A percentile compares a stretch with the other conserved stretches of the same genome.
Conservation (phyloP, 2,113 vertebrate species). For the Notarius quadriscutis region DNA sequence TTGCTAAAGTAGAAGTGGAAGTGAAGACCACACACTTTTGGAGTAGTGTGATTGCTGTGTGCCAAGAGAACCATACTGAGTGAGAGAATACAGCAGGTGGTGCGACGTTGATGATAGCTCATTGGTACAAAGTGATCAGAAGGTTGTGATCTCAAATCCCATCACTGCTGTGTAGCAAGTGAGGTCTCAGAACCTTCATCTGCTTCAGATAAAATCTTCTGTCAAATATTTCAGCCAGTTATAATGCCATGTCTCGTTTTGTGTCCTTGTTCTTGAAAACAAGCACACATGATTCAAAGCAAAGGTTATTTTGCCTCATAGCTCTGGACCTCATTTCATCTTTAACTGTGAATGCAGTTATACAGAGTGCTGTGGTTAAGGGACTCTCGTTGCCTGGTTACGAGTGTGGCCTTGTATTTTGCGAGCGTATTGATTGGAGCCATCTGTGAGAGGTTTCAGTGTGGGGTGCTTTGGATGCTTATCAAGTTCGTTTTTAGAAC, state of each 20-base stretch:
- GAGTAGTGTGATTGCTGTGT: neutral
- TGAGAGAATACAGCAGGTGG: neutral
- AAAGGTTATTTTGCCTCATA: neutral
- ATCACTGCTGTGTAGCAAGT: no score
- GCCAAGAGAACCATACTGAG: neutral
- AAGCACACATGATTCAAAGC: slow-evolving; percentile 2
- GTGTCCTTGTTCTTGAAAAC: slow-evolving; percentile 2
- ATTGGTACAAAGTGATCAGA: neutral
- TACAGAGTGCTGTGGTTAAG: slow-evolving; percentile 27
- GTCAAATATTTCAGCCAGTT: neutral
- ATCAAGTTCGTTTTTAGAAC: slow-evolving; percentile 23
- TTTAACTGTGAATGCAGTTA: slow-evolving; percentile 28
- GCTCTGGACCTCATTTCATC: slow-evolving; percentile 22
- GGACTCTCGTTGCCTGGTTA: slow-evolving; percentile 37
- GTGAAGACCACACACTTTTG: no score
- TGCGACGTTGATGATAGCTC: neutral
- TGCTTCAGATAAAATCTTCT: neutral
- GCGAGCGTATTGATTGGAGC: slow-evolving; percentile 25
- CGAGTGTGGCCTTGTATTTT: slow-evolving; percentile 7
- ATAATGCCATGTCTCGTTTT: neutral
- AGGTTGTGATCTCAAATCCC: neutral
- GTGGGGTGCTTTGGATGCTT: slow-evolving; percentile 16
- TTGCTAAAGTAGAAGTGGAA: neutral
- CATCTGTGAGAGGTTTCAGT: slow-evolving; percentile 34
- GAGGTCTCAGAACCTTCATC: neutral